Percentiles rank a stretch among this genome's conserved stretches.
Evolutionary conservation across 2,888 invertebrate genomes (phyloP).

Genomic region (Mythimna pallens): DNA sequence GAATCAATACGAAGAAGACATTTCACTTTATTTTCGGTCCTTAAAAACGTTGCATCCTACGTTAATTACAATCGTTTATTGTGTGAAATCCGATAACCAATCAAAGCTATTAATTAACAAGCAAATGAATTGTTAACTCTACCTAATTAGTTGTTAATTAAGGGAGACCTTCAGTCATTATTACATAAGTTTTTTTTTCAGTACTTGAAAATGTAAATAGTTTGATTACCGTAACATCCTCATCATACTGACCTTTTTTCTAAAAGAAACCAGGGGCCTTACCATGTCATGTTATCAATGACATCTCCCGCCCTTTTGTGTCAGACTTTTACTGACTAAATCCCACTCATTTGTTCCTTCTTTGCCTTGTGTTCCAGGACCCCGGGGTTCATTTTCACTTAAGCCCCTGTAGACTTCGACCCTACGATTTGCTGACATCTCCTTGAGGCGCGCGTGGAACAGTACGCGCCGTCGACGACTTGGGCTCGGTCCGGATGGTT

Average conservation of each 20-base stretch:
- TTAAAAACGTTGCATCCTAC: not conserved
- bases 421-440: too few species aligned
- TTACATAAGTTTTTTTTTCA: slow-evolving; percentile 30
- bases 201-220: slow-evolving; percentile 15
- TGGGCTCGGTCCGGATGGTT: too few species aligned
- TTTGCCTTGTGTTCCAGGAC: too few species aligned
- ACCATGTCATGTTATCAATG: too few species aligned
- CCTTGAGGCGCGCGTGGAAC: too few species aligned
- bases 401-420: too few species aligned
- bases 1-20: not conserved
- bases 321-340: too few species aligned
- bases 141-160: slow-evolving; percentile 19
- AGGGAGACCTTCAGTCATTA: slow-evolving; percentile 30
- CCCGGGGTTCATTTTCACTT: too few species aligned
- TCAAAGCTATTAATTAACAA: slow-evolving; percentile 17
- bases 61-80: slow-evolving; percentile 17
- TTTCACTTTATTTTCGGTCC: not conserved
- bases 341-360: too few species aligned
- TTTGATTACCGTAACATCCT: slow-evolving; percentile 32
- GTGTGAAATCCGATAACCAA: slow-evolving; percentile 43
- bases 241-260: not conserved
- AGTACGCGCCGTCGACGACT: too few species aligned
- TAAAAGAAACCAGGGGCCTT: not conserved
- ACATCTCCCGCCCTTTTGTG: too few species aligned
- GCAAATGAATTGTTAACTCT: slow-evolving; percentile 25